Conservation (phyloP, 2,888 invertebrate genomes). For the Metallyticus violacea region DNA sequence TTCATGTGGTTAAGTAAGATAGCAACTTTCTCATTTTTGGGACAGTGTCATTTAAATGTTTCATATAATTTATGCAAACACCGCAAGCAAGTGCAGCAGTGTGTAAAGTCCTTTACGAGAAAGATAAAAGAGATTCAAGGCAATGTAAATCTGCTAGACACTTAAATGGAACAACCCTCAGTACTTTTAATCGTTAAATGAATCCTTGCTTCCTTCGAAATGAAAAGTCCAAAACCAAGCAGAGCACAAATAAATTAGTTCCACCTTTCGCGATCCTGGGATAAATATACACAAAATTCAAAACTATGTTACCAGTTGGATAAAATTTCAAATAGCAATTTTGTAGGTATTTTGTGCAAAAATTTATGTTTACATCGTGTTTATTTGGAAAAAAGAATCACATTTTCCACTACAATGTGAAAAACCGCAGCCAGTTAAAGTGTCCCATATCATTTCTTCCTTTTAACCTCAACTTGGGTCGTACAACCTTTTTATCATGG, state of each 20-base stretch:
- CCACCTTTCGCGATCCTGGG: not conserved
- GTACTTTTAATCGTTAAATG: not conserved
- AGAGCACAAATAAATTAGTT: not conserved
- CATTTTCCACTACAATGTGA: too few relatives aligned
- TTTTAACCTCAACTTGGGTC: too few relatives aligned
- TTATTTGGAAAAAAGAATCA: too few relatives aligned
- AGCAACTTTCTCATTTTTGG: not conserved
- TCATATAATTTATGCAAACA: not conserved
- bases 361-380: too few relatives aligned
- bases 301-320: too few relatives aligned
- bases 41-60: not conserved
- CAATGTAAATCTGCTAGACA: not conserved
- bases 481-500: too few relatives aligned
- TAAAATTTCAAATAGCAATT: too few relatives aligned
- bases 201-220: not conserved
- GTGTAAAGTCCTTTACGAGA: not conserved
- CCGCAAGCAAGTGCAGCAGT: not conserved
- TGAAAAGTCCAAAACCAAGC: not conserved
- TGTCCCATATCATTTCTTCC: too few relatives aligned
- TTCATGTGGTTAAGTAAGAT: not conserved
- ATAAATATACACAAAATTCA: too few relatives aligned
- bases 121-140: not conserved
- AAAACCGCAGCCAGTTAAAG: too few relatives aligned
- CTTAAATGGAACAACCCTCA: not conserved
- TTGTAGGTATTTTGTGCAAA: too few relatives aligned